Evolutionary conservation across 2,888 invertebrate species (phyloP).

Genomic region (Volucella bombylans): DNA sequence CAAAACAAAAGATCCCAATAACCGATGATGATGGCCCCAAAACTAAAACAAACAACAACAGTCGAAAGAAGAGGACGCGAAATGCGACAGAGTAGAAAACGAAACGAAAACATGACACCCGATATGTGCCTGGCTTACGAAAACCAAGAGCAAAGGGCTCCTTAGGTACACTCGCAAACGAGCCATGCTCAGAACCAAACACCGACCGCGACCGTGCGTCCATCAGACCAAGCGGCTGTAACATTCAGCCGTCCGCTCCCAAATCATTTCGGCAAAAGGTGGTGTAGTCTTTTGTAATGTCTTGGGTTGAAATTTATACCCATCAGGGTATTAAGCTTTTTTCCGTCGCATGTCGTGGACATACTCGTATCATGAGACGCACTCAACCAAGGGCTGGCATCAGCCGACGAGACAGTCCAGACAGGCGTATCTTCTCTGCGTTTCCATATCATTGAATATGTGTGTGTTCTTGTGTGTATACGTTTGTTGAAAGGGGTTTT

Average conservation of each 20-base stretch:
- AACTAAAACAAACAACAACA: slow-evolving; percentile 20
- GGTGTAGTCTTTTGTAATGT: slow-evolving; percentile 73
- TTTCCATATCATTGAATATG: slow-evolving; percentile 8
- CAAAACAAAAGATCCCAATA: slow-evolving; percentile 8
- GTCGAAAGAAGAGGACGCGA: slow-evolving; percentile 28
- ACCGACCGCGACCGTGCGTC: slow-evolving; percentile 22
- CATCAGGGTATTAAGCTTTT: slow-evolving; percentile 58
- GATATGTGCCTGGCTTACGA: slow-evolving; percentile 68
- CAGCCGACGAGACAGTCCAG: slow-evolving; percentile 54
- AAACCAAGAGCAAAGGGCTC: slow-evolving; percentile 25
- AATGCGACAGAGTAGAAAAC: slow-evolving; percentile 5
- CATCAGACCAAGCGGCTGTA: neutral
- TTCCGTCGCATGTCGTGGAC: slow-evolving; percentile 48
- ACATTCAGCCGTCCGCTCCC: neutral
- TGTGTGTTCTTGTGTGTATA: neutral
- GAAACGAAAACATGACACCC: slow-evolving; percentile 70
- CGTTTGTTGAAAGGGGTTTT: slow-evolving; percentile 15
- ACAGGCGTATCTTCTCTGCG: slow-evolving; percentile 61
- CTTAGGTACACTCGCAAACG: slow-evolving; percentile 36
- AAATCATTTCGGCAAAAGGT: slow-evolving; percentile 59
- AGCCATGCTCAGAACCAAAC: slow-evolving; percentile 14
- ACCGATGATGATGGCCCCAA: slow-evolving; percentile 43
- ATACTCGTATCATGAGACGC: slow-evolving; percentile 66
- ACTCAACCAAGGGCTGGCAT: slow-evolving; percentile 55
- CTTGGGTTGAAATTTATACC: slow-evolving; percentile 70